A percentile compares a stretch with the other conserved stretches of the same genome.
These are phyloP conservation scores for Syngnathus scovelli DNA, from an alignment of 2,113 vertebrate genomes.

Conservation along the genomic window DNA sequence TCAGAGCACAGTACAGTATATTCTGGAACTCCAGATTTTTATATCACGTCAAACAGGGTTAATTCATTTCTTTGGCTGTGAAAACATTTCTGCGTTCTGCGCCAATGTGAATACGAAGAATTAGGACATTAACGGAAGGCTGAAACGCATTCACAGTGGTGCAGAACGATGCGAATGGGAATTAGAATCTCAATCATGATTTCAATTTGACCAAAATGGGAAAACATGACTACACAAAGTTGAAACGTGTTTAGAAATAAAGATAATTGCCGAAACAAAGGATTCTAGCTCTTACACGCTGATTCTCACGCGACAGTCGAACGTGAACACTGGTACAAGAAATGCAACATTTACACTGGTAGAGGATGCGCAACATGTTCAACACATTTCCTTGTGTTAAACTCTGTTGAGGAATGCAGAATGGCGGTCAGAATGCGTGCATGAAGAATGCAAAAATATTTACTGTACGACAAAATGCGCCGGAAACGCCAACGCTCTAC, in stretches of 20 bases:
- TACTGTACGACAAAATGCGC: background rate
- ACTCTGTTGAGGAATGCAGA: background rate
- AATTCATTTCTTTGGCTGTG: background rate
- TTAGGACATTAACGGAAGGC: background rate
- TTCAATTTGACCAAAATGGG: no score
- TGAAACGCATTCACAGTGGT: slow-evolving; percentile 23
- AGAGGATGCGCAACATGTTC: background rate
- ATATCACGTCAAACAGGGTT: background rate
- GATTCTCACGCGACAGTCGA: no score
- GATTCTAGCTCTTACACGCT: no score
- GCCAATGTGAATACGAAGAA: no score
- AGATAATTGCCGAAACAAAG: no score
- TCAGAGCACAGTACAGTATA: background rate
- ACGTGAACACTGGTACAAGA: no score
- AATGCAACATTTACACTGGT: no score
- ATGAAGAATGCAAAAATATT: background rate
- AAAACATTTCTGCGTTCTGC: background rate
- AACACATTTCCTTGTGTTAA: background rate
- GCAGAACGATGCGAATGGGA: background rate
- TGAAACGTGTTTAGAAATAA: no score
- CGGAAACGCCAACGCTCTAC: background rate
- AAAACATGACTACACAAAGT: no score
- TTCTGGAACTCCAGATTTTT: background rate
- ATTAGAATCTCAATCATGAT: no score
- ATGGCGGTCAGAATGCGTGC: background rate